Base-by-base conservation (phyloP, 2,888 invertebrate genomes). In the Ferdinandea cuprea region DNA sequence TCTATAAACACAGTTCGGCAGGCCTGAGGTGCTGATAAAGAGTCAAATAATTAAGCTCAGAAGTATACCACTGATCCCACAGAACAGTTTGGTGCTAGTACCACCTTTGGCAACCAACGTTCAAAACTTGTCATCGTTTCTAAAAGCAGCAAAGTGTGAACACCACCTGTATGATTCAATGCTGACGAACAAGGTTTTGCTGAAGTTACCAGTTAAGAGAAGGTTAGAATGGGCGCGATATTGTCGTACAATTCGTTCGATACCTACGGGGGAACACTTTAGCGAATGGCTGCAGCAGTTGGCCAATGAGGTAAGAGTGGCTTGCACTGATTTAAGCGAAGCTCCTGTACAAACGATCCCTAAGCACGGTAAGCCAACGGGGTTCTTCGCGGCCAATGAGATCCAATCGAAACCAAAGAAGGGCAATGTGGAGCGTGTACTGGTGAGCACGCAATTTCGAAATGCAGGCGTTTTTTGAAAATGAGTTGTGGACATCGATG, bases 51-150 rank as follows among this genome's bases (percentile, higher is more conserved):
- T 15, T 4, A 44, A 66, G 4, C 8, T 79, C 1, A 35, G 63
- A 15, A 32, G 32, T 8, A 1, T 85, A 4, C 7, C 74, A 5
- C 8, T 40, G 1, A 83, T 85, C 13, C 3, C 66, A 0, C 71
- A 79, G 11, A 35, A 37, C 30, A 44, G 69, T 6, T 54, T 81
- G 3, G 85, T 48, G 1, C 59, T 37, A 17, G 19, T 85, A 1
- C 11, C 80, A 1, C 68, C 56, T 0, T 80, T 85, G 11, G 73
- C 85, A 1, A 80, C 73, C 2, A 85, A 83, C 25, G 76, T 85
- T 8, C 71, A 74, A 25, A 85, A 84, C 48, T 32, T 85, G 6
- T 21, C 78, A 3, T 58, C 72, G 9, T 83, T 83, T 59, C 30
- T 85, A n/a, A 35, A 71, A 44, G 44, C 85, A 5, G 68, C 73